Conservation (phyloP, 2,888 invertebrate genomes). For the Perdita meconis region DNA sequence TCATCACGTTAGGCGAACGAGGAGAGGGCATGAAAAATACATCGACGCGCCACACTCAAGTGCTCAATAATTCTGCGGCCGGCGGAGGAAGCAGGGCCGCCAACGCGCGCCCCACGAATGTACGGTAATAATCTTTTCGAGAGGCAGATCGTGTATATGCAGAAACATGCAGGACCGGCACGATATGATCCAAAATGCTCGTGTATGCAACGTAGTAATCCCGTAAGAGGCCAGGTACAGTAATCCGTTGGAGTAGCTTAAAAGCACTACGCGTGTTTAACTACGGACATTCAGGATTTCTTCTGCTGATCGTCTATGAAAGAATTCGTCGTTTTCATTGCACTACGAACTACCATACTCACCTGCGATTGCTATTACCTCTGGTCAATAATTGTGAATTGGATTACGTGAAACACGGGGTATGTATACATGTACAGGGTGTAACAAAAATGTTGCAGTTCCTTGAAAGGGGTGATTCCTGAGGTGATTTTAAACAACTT, state of each 20-base stretch:
- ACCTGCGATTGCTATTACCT: not conserved
- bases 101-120: constrained; percentile 19
- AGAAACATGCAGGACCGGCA: constrained; percentile 34
- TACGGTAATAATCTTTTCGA: constrained; percentile 60
- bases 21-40: constrained; percentile 33
- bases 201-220: constrained; percentile 51
- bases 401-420: no score
- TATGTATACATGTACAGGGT: no score
- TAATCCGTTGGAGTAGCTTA: constrained; percentile 62
- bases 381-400: no score
- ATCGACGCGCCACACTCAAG: constrained; percentile 24
- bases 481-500: no score
- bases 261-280: constrained; percentile 53
- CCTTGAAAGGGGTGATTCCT: no score
- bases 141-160: constrained; percentile 41
- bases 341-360: not conserved
- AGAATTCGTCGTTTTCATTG: constrained; percentile 22
- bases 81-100: constrained; percentile 9
- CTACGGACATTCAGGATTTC: constrained; percentile 42
- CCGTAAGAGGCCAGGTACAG: constrained; percentile 48
- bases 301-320: not conserved
- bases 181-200: constrained; percentile 41
- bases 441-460: no score
- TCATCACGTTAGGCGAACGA: constrained; percentile 13
- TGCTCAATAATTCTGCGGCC: constrained; percentile 51